Conservation (phyloP, 1,140 invertebrate genomes). For the Subanguina moxae region DNA sequence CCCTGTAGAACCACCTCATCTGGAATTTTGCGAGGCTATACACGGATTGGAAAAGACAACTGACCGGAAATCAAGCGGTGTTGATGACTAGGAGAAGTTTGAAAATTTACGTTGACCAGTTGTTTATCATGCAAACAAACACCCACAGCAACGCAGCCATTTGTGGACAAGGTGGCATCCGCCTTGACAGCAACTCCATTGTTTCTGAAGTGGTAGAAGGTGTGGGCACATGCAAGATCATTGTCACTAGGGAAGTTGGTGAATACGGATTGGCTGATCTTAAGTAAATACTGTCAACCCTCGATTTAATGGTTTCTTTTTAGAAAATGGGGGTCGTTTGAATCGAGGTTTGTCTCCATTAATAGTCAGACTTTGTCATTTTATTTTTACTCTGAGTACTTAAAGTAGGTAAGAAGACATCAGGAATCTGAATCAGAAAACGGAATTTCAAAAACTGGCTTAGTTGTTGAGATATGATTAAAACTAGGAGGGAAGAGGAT, state of each 20-base stretch:
- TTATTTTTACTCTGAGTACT: too few species aligned
- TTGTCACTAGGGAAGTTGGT: background rate
- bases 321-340: too few species aligned
- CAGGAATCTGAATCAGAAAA: too few species aligned
- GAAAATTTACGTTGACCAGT: background rate
- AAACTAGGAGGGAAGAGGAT: too few species aligned
- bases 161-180: background rate
- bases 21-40: background rate
- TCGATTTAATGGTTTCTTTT: too few species aligned
- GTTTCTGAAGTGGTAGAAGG: background rate
- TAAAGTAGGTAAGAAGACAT: too few species aligned
- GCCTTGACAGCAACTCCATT: background rate
- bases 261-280: slow-evolving; percentile 5
- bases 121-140: slow-evolving; percentile 3
- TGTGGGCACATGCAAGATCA: background rate
- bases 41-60: background rate
- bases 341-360: too few species aligned
- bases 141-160: background rate
- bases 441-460: too few species aligned
- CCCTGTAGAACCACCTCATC: slow-evolving; percentile 8
- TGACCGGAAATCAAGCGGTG: background rate
- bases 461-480: too few species aligned
- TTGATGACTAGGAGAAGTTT: background rate
- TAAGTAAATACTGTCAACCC: background rate
- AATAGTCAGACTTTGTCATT: too few species aligned